Percentiles rank a stretch among this genome's conserved stretches.
These are phyloP conservation scores for Salpingus planirostris DNA, from an alignment of 2,888 invertebrate species.

Conservation along the genomic window DNA sequence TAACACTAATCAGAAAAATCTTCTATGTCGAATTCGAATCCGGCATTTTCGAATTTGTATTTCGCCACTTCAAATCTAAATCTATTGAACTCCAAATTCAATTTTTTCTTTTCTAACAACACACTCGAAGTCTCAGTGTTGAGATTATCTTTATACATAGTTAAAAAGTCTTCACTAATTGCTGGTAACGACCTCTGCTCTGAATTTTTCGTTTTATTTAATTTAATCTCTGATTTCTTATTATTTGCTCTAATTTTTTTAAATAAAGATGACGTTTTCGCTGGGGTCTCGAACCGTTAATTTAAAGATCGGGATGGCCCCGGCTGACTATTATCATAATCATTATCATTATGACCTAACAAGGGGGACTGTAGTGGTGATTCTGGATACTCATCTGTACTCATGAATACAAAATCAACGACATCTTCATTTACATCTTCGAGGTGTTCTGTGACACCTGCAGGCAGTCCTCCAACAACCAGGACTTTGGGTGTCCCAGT, in stretches of 20 bases:
- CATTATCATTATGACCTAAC: too few species aligned
- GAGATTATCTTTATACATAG: slow-evolving; percentile 1
- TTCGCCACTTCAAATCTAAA: slow-evolving; percentile 6
- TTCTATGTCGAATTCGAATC: too few species aligned
- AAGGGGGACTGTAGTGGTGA: too few species aligned
- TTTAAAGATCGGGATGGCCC: too few species aligned
- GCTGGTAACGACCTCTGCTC: not conserved
- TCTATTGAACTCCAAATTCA: slow-evolving; percentile 1
- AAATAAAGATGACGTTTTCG: not conserved
- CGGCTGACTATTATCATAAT: too few species aligned
- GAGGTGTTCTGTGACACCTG: not conserved
- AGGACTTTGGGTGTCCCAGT: slow-evolving; percentile 4
- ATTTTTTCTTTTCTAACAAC: not conserved
- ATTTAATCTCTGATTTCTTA: too few species aligned
- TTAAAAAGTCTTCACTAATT: slow-evolving; percentile 2
- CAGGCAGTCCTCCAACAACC: slow-evolving; percentile 4
- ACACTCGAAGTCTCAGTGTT: not conserved
- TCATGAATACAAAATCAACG: not conserved
- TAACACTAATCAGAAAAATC: too few species aligned
- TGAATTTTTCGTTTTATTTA: not conserved
- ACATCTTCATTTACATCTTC: not conserved
- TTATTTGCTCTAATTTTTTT: too few species aligned
- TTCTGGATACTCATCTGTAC: slow-evolving; percentile 1
- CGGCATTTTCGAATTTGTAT: slow-evolving; percentile 7
- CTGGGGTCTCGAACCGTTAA: too few species aligned